phyloP scores from a whole-genome alignment of 2,888 invertebrate genomes.

The Rhopalosiphum nymphaeae region DNA sequence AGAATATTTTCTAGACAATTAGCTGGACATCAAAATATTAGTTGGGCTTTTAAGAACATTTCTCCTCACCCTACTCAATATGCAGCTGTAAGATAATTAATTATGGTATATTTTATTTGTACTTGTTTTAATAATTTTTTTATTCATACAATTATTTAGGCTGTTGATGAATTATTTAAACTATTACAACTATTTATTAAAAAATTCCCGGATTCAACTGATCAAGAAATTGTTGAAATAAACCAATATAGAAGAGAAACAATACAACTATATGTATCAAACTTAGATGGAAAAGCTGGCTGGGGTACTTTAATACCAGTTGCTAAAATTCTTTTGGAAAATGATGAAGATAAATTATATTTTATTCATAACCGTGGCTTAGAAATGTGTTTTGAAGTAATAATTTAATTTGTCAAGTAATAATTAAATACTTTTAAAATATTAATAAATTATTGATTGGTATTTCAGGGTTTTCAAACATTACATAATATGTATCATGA shows the following conservation, averaged over 20 bases:
- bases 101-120: background rate
- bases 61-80: constrained; percentile 96
- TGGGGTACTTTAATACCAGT: constrained; percentile 95
- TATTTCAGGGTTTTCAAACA: constrained; percentile 85
- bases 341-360: constrained; percentile 88
- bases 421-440: background rate
- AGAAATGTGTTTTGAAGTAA: constrained; percentile 82
- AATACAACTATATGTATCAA: constrained; percentile 75
- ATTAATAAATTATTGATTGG: constrained; percentile 50
- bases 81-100: constrained; percentile 75
- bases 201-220: constrained; percentile 83
- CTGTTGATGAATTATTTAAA: constrained; percentile 92
- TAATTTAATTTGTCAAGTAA: constrained; percentile 32
- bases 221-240: constrained; percentile 85
- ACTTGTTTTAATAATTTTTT: background rate
- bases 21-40: constrained; percentile 93
- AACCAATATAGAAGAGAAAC: constrained; percentile 87
- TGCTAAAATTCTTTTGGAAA: constrained; percentile 88
- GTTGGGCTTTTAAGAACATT: constrained; percentile 97
- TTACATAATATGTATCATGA: constrained; percentile 95
- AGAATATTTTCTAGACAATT: constrained; percentile 86
- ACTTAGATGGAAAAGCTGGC: constrained; percentile 89
- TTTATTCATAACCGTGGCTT: constrained; percentile 93
- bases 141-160: constrained; percentile 71
- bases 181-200: constrained; percentile 89